Conservation (phyloP, 92 coral and sea anemone species). For the Epizoanthus fatuus region DNA sequence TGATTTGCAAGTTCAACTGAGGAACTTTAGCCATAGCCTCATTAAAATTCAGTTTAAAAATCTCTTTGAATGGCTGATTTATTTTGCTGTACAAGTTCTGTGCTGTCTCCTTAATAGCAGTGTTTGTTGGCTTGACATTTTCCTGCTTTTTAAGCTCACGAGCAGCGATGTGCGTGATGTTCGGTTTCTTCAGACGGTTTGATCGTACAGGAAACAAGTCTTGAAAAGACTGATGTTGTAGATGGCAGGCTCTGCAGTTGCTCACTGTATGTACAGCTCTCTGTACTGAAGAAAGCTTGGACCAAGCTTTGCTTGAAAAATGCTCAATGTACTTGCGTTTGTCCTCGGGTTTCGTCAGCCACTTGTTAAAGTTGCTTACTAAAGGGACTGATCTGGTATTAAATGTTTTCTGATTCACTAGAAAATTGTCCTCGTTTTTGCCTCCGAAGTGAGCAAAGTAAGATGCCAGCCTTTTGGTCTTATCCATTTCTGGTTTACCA, state of each 20-base stretch:
- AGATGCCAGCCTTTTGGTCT: slow-evolving; percentile 4
- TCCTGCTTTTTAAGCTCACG: not conserved
- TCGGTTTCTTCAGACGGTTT: not conserved
- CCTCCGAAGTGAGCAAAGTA: slow-evolving; percentile 15
- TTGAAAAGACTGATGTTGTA: slow-evolving; percentile 16
- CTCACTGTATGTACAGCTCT: not conserved
- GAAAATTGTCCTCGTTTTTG: slow-evolving; percentile 14
- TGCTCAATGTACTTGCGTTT: slow-evolving; percentile 11
- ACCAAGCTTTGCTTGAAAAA: slow-evolving; percentile 23
- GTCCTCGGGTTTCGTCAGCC: slow-evolving; percentile 3
- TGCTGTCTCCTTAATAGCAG: not conserved
- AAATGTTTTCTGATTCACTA: not conserved
- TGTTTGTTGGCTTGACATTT: not conserved
- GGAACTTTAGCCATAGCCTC: slow-evolving; percentile 43
- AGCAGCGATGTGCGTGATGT: not conserved
- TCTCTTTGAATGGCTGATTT: slow-evolving; percentile 10
- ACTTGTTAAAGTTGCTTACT: not conserved
- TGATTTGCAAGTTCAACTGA: slow-evolving; percentile 7
- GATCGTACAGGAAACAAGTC: not conserved
- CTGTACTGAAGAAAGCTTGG: not conserved
- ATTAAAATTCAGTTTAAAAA: slow-evolving; percentile 14
- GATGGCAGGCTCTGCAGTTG: not conserved
- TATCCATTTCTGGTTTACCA: slow-evolving; percentile 28
- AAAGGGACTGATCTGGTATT: slow-evolving; percentile 3
- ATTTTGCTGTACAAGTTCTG: slow-evolving; percentile 7